Evolutionary conservation across 2,888 invertebrate species (phyloP).

Genomic region (Saturnia japonica): DNA sequence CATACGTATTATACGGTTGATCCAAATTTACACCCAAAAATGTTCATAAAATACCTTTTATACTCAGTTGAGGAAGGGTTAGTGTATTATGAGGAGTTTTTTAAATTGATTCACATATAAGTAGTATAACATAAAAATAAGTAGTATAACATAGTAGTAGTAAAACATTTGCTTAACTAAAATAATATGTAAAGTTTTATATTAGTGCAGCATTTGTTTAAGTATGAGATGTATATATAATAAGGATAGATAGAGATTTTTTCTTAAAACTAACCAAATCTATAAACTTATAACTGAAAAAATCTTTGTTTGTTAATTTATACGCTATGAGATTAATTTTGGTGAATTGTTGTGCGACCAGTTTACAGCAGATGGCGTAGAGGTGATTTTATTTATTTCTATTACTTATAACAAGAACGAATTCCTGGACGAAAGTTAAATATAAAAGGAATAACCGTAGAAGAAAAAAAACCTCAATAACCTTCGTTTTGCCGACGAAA

Average conservation of each 20-base stretch:
- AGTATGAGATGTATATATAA: background rate
- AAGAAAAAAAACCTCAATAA: slow-evolving; percentile 11
- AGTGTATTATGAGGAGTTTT: background rate
- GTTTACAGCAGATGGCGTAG: too few relatives aligned
- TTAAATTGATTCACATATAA: background rate
- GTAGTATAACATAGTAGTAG: too few relatives aligned
- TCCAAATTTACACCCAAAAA: slow-evolving; percentile 11
- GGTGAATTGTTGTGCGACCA: too few relatives aligned
- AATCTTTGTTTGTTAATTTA: too few relatives aligned
- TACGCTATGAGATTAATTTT: too few relatives aligned
- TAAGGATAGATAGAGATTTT: background rate
- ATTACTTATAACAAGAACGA: too few relatives aligned
- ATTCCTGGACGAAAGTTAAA: too few relatives aligned
- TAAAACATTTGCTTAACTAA: background rate
- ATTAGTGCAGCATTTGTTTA: background rate
- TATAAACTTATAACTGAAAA: too few relatives aligned
- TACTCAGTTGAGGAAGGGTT: background rate
- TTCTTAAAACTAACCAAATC: background rate
- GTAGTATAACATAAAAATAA: too few relatives aligned
- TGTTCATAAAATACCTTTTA: background rate
- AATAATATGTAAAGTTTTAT: background rate
- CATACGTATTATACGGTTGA: slow-evolving; percentile 15
- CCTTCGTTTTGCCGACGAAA: slow-evolving; percentile 21
- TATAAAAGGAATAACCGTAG: too few relatives aligned
- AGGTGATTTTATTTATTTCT: too few relatives aligned